Evolutionary conservation across 1,140 invertebrate species (phyloP).

Genomic region (Drosophila tsacasi): DNA sequence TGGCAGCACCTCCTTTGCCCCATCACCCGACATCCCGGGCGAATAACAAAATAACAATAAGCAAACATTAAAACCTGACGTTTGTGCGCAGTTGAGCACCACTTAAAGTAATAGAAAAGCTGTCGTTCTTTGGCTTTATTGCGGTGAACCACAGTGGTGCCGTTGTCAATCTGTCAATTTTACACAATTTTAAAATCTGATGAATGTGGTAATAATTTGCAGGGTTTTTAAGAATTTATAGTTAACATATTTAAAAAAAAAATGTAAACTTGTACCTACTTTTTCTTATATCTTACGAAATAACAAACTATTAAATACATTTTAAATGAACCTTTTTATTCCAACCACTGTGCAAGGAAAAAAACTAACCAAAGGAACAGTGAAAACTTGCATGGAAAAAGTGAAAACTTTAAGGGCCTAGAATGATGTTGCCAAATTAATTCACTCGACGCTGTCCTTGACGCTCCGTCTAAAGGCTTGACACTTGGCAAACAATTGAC

Average conservation of each 20-base stretch:
- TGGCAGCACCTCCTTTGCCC: conserved; percentile 2
- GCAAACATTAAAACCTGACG: conserved; percentile 24
- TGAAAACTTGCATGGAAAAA: conserved; percentile 16
- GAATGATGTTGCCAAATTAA: conserved; percentile 51
- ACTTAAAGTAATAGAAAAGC: conserved; percentile 62
- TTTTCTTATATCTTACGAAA: too few species aligned
- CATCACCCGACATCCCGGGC: background rate
- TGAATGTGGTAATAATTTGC: background rate
- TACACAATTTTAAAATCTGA: background rate
- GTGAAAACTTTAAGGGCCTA: conserved; percentile 31
- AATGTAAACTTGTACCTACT: background rate
- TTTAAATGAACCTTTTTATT: background rate
- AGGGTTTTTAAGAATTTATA: background rate
- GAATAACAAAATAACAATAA: conserved; percentile 31
- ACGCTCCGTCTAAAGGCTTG: conserved; percentile 20
- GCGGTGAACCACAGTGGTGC: background rate
- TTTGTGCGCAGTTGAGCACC: conserved; percentile 48
- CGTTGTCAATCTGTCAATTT: background rate
- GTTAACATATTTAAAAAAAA: too few species aligned
- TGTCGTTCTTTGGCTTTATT: conserved; percentile 21
- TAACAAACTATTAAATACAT: background rate
- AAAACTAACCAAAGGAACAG: background rate
- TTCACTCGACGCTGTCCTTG: conserved; percentile 33
- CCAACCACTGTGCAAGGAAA: background rate
- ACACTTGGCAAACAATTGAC: conserved; percentile 63